Conservation (phyloP, 2,113 vertebrate species). For the Pardalotus punctatus region DNA sequence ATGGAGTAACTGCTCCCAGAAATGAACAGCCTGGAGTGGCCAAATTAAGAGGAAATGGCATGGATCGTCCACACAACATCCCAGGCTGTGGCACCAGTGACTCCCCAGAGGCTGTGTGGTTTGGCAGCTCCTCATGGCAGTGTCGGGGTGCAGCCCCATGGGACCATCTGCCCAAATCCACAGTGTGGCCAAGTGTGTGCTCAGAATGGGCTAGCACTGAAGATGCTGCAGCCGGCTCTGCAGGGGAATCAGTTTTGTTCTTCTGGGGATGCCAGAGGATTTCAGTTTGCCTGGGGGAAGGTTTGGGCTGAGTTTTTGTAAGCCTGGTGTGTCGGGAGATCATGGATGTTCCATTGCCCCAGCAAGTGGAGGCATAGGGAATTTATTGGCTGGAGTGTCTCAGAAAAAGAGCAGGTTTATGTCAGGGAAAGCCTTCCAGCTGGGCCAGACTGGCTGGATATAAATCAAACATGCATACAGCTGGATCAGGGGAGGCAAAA, state of each 20-base stretch:
- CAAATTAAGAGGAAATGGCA: neutral
- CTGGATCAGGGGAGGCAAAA: neutral
- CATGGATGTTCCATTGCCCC: neutral
- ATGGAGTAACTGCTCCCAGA: neutral
- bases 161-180: neutral
- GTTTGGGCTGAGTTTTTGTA: neutral
- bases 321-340: neutral
- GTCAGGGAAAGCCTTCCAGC: neutral
- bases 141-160: rapidly evolving
- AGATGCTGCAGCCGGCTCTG: rapidly evolving
- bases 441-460: neutral
- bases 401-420: neutral
- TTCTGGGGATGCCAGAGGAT: neutral
- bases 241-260: neutral
- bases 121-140: too few species aligned
- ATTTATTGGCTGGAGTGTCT: neutral
- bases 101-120: too few species aligned
- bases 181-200: rapidly evolving
- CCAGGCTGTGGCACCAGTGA: neutral
- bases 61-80: rapidly evolving
- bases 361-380: neutral
- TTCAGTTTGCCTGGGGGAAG: neutral
- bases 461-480: neutral
- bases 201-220: too few species aligned
- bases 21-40: rapidly evolving